A percentile compares a stretch with the other conserved stretches of the same genome.
Evolutionary conservation across 2,113 vertebrate species (phyloP).

Genomic region (Rhipidura dahli): DNA sequence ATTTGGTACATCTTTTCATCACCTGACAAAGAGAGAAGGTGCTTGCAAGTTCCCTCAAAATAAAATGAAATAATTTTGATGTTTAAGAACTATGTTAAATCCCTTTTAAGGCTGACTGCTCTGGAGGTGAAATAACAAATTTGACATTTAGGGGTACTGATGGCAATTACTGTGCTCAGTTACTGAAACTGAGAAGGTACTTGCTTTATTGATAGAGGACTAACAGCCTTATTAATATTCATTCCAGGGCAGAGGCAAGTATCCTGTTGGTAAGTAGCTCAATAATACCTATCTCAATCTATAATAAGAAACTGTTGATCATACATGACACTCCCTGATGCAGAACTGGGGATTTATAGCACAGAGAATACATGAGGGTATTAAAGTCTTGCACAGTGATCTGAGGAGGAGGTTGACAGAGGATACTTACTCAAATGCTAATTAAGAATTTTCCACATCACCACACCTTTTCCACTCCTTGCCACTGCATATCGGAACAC

Average conservation of each 20-base stretch:
- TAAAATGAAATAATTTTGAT: neutral
- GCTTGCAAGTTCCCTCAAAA: neutral
- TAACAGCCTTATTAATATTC: conserved; percentile 4
- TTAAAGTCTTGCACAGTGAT: neutral
- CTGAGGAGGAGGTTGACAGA: neutral
- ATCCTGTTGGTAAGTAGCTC: neutral
- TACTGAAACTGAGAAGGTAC: neutral
- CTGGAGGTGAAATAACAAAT: neutral
- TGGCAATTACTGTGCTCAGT: neutral
- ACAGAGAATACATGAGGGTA: neutral
- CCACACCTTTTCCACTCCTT: neutral
- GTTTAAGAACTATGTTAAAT: neutral
- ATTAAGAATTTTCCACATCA: conserved; percentile 5
- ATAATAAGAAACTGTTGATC: neutral
- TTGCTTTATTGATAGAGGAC: neutral
- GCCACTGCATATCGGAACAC: neutral
- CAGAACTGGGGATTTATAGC: neutral
- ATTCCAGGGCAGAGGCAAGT: neutral
- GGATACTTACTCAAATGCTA: neutral
- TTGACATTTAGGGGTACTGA: neutral
- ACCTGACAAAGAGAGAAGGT: neutral
- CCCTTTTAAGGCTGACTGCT: neutral
- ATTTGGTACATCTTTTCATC: neutral
- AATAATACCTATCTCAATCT: neutral
- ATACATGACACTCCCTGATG: neutral